These are phyloP conservation scores for Hystrix brachyura DNA, from an alignment of 2,113 vertebrate genomes.

Conservation along the genomic window DNA sequence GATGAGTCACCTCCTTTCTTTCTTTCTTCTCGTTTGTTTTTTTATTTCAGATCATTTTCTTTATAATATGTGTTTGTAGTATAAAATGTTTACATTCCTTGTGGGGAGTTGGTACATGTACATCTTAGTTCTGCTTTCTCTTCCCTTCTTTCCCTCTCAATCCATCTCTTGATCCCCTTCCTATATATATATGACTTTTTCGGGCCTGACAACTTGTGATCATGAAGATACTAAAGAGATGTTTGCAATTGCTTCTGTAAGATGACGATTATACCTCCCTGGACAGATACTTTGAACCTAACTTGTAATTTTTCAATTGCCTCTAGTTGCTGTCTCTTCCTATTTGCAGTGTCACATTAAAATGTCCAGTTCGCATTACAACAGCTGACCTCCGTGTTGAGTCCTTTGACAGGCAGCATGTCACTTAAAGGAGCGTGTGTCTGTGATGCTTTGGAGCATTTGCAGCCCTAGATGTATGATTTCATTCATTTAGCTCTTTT, in stretches of 20 bases:
- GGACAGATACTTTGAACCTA: conserved; percentile 60
- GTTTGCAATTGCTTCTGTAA: conserved; percentile 49
- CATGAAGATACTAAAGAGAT: conserved; percentile 28
- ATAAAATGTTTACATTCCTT: neutral
- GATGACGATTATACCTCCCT: conserved; percentile 57
- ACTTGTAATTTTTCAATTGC: conserved; percentile 77
- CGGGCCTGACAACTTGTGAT: conserved; percentile 49
- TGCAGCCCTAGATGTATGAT: neutral
- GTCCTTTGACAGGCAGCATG: neutral
- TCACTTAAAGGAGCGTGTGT: neutral
- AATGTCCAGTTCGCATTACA: conserved; percentile 48
- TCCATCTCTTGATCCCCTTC: neutral
- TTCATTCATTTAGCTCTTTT: neutral
- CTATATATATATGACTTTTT: neutral
- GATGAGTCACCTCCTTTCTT: neutral
- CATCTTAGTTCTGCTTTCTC: neutral
- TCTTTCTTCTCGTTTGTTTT: neutral
- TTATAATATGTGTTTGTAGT: neutral
- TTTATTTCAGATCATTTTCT: neutral
- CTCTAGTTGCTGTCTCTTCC: conserved; percentile 1
- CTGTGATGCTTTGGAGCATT: neutral
- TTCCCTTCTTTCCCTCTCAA: neutral
- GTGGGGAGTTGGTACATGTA: neutral
- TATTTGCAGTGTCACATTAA: conserved; percentile 59
- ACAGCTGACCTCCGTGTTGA: conserved; percentile 35